Evolutionary conservation across 1,140 invertebrate genomes (phyloP).

Genomic region (Pseudomyrmex flavicornis): DNA sequence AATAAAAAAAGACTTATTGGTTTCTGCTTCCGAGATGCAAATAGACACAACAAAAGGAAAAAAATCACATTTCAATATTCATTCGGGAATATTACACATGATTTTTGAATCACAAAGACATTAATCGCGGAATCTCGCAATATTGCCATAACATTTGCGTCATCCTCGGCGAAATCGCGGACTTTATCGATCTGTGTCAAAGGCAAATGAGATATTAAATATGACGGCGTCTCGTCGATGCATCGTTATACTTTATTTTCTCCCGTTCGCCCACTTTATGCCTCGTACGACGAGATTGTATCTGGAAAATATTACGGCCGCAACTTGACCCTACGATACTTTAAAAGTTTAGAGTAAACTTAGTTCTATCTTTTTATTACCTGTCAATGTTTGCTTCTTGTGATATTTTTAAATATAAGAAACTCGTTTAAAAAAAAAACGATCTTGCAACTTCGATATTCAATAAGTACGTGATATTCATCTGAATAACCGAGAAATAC

Average conservation of each 20-base stretch:
- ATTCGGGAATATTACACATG: too few relatives aligned
- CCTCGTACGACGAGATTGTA: constrained; percentile 31
- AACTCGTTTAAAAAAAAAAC: background rate
- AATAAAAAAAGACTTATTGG: background rate
- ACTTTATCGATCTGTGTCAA: constrained; percentile 43
- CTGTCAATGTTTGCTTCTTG: constrained; percentile 1
- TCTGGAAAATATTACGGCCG: constrained; percentile 22
- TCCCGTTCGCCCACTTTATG: constrained; percentile 32
- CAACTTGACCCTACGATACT: background rate
- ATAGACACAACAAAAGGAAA: background rate
- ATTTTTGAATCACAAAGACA: background rate
- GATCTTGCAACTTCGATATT: constrained; percentile 4
- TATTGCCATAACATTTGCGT: constrained; percentile 20
- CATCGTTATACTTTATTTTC: constrained; percentile 39
- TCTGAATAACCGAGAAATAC: constrained; percentile 34
- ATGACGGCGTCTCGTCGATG: constrained; percentile 28
- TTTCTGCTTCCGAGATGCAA: background rate
- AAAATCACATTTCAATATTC: too few relatives aligned
- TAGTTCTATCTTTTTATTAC: constrained; percentile 21
- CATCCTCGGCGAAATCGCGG: constrained; percentile 10
- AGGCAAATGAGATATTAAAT: constrained; percentile 49
- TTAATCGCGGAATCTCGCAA: constrained; percentile 34
- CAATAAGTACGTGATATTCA: background rate
- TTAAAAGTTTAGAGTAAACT: background rate
- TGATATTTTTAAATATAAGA: background rate